Percentiles rank a stretch among this genome's conserved stretches.
phyloP scores from a whole-genome alignment of 92 coral and sea anemone genomes.

The Porites cylindrica region DNA sequence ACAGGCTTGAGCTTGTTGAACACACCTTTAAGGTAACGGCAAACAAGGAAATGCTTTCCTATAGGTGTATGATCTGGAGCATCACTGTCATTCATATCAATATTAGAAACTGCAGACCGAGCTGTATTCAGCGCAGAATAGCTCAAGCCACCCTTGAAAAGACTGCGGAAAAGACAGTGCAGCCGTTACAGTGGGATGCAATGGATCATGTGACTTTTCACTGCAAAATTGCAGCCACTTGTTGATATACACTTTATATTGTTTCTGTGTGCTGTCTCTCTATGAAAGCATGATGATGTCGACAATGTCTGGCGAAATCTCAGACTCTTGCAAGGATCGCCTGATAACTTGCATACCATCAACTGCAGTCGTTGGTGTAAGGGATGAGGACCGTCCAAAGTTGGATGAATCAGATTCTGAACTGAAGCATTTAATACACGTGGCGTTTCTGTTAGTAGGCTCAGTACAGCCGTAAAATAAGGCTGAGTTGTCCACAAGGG shows the following conservation, averaged over 20 bases:
- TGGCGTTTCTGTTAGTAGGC: slow-evolving; percentile 56
- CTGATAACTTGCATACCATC: too few relatives aligned
- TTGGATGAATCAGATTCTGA: slow-evolving; percentile 55
- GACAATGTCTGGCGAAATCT: too few relatives aligned
- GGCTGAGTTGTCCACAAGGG: too few relatives aligned
- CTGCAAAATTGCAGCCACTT: slow-evolving; percentile 69
- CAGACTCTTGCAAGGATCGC: too few relatives aligned
- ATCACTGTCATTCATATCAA: slow-evolving; percentile 27
- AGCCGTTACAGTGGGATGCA: slow-evolving; percentile 67
- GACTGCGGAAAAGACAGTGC: slow-evolving; percentile 44
- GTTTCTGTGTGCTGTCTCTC: slow-evolving; percentile 57
- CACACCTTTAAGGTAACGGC: too few relatives aligned
- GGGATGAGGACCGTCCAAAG: slow-evolving; percentile 41
- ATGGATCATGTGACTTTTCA: slow-evolving; percentile 50
- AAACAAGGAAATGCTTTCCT: too few relatives aligned
- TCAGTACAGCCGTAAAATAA: too few relatives aligned
- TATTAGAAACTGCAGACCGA: slow-evolving; percentile 64
- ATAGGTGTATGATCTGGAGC: too few relatives aligned
- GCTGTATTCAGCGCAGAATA: slow-evolving; percentile 69
- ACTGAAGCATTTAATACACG: slow-evolving; percentile 23
- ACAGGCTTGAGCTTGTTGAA: too few relatives aligned
- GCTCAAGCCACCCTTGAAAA: too few relatives aligned
- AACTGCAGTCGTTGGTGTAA: too few relatives aligned
- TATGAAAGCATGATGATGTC: slow-evolving; percentile 71
- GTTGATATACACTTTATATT: slow-evolving; percentile 65